Percentiles rank a stretch among this genome's conserved stretches.
Conservation (phyloP, 2,888 invertebrate genomes). For the Trilocha varians region DNA sequence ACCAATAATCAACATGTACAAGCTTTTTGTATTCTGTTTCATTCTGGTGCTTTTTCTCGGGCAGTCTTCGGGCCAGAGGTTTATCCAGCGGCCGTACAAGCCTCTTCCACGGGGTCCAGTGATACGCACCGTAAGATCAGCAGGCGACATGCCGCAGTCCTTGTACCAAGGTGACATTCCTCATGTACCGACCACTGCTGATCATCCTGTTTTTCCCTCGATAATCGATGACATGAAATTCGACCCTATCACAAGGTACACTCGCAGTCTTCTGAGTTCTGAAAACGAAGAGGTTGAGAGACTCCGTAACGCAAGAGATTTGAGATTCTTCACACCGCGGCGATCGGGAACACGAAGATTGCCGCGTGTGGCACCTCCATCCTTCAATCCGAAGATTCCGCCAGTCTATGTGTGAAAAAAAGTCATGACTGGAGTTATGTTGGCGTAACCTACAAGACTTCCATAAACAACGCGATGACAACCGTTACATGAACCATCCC, state of each 20-base stretch:
- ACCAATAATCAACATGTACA: constrained; percentile 5
- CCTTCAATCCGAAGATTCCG: too few species aligned
- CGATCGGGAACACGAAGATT: too few species aligned
- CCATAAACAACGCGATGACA: too few species aligned
- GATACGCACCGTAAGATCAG: constrained; percentile 21
- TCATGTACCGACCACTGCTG: constrained; percentile 10
- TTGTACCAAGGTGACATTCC: constrained; percentile 8
- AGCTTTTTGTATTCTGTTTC: constrained; percentile 9
- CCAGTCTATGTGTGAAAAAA: too few species aligned
- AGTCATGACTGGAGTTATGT: too few species aligned
- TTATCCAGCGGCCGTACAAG: constrained; percentile 23
- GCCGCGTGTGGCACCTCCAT: too few species aligned
- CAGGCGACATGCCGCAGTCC: constrained; percentile 12
- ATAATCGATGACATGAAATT: constrained; percentile 13
- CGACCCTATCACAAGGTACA: constrained; percentile 10
- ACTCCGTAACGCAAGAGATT: constrained; percentile 28
- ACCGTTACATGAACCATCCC: too few species aligned
- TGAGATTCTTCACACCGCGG: constrained; percentile 7
- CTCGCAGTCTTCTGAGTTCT: constrained; percentile 22
- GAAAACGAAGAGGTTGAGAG: constrained; percentile 32
- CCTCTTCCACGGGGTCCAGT: constrained; percentile 16
- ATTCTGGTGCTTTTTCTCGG: constrained; percentile 16
- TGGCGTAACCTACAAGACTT: too few species aligned
- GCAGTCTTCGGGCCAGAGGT: constrained; percentile 18
- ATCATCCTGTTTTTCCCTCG: constrained; percentile 11